These are phyloP conservation scores for Meda fulgida DNA, from an alignment of 2,797 vertebrate species.

Conservation along the genomic window DNA sequence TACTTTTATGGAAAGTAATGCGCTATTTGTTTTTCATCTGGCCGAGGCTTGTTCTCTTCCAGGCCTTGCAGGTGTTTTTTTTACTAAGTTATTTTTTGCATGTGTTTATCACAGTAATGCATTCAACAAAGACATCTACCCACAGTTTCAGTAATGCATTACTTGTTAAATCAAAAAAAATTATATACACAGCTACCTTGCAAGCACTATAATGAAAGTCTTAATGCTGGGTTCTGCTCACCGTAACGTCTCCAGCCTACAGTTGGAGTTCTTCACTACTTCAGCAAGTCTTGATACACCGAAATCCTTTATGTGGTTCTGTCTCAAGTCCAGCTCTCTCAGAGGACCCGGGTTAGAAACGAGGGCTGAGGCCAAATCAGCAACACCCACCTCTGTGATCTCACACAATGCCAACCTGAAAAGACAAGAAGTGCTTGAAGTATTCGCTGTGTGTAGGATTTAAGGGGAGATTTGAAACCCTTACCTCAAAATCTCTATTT, in stretches of 20 bases:
- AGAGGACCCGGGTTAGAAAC: constrained; percentile 39
- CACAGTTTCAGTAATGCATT: neutral
- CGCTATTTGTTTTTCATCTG: neutral
- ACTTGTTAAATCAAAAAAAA: neutral
- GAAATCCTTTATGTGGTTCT: constrained; percentile 48
- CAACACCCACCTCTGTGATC: constrained; percentile 47
- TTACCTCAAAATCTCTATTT: constrained; percentile 47
- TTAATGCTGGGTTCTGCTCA: neutral
- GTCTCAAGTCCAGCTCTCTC: constrained; percentile 54
- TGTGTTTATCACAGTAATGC: too few relatives aligned
- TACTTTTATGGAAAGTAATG: neutral
- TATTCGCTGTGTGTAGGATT: neutral
- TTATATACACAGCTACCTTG: neutral
- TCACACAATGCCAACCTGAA: constrained; percentile 48
- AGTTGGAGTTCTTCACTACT: constrained; percentile 31
- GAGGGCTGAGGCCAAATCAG: constrained; percentile 50
- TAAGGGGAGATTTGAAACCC: neutral
- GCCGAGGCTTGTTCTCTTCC: too few relatives aligned
- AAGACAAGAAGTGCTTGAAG: neutral
- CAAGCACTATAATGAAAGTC: neutral
- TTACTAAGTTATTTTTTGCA: too few relatives aligned
- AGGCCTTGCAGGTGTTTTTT: too few relatives aligned
- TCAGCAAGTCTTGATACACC: constrained; percentile 42
- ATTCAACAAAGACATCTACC: too few relatives aligned
- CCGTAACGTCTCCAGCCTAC: constrained; percentile 50